These are phyloP conservation scores for Brachionus sp. DNA, from an alignment of 1,140 invertebrate species.

Conservation along the genomic window DNA sequence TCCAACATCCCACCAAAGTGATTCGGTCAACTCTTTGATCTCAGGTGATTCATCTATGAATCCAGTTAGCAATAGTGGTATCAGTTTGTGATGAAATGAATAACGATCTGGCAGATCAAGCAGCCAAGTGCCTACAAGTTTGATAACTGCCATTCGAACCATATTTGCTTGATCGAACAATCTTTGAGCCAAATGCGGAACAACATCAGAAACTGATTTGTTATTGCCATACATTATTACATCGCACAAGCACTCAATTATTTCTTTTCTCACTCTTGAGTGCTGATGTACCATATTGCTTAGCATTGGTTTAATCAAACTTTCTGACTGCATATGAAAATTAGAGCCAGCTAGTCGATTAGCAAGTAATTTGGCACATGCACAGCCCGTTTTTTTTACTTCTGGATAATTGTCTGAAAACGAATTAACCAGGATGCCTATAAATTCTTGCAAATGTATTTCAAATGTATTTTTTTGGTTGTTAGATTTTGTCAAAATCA, in stretches of 20 bases:
- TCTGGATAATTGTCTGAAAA: slow-evolving; percentile 72
- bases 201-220: slow-evolving; percentile 65
- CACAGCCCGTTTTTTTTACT: slow-evolving; percentile 73
- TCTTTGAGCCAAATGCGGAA: slow-evolving; percentile 69
- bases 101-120: slow-evolving; percentile 71
- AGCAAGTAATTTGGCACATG: slow-evolving; percentile 61
- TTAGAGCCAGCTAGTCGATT: slow-evolving; percentile 65
- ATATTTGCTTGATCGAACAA: slow-evolving; percentile 71
- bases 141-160: slow-evolving; percentile 67
- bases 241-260: slow-evolving; percentile 70
- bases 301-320: slow-evolving; percentile 70
- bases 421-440: slow-evolving; percentile 69
- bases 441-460: slow-evolving; percentile 67
- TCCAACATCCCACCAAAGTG: slow-evolving; percentile 65
- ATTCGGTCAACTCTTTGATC: slow-evolving; percentile 63
- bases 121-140: slow-evolving; percentile 68
- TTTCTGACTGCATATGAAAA: slow-evolving; percentile 71
- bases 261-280: slow-evolving; percentile 70
- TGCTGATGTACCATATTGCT: slow-evolving; percentile 74
- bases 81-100: slow-evolving; percentile 70
- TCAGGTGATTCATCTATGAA: slow-evolving; percentile 70
- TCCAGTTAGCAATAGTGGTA: slow-evolving; percentile 72
- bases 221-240: slow-evolving; percentile 65
- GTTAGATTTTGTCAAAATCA: slow-evolving; percentile 63
- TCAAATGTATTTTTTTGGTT: slow-evolving; percentile 26